Base-by-base conservation (phyloP, 2,113 vertebrate genomes). In the Sapajus apella region DNA sequence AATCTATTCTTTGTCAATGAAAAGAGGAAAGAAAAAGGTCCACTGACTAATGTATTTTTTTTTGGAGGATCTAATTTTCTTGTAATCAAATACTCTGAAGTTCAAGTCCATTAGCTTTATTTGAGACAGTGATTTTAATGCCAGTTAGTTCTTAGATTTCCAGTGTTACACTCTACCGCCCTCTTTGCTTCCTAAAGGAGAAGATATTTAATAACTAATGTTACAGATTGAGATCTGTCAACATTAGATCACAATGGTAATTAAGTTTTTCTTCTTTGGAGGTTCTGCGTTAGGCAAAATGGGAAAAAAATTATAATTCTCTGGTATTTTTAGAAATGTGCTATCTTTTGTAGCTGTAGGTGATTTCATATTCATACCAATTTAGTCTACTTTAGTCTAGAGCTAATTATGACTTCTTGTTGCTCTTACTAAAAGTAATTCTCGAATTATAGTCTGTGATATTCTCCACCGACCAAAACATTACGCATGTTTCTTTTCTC, bases 331-430 rank as follows among this genome's bases (percentile, higher is more conserved):
- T 64, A 61, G 80, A 93, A 95, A 94, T 75, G 30, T 87, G 70
- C 70, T 90, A 8, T 64, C 68, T 81, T 94, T 96, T 91, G 23
- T 94, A 92, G 37, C 55, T 80, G 37, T 55, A 66, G 85, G 61
- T 92, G 23, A 91, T 86, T 88, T 91, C 52, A 91, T 80, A 83
- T 82, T 95, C 76, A 35, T 97, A 92, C 56, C n/a, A 83, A 92
- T 61, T 89, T 88, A 64, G n/a, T 90, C 89, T 88, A 55, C 77
- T 88, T 91, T 89, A 66, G 55, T 94, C 73, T 90, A 56, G 20
- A 96, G 50, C 72, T 92, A 96, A 94, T 94, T 92, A 45, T 90
- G 75, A 72, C 73, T 96, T 97, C 72, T 81, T 18, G 45, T 58
- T 82, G 70, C 45, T 89, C 82, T 96, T 93, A 50, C 55, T 66